These are phyloP conservation scores for Escarpia spicata DNA, from an alignment of 2,888 invertebrate species.

Conservation along the genomic window DNA sequence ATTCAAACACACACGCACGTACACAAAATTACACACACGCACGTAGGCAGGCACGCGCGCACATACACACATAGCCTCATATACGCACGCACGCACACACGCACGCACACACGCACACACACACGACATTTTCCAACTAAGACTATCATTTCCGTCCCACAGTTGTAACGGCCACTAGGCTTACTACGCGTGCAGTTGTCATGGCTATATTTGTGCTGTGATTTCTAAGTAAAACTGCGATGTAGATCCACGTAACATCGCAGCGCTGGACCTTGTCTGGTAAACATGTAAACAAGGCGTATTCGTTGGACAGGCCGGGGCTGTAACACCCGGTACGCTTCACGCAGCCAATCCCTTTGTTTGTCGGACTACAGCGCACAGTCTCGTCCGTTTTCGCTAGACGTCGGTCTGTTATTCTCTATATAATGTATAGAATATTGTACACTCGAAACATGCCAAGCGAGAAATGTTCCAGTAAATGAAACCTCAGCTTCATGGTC, in stretches of 20 bases:
- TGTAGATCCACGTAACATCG: background rate
- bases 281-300: background rate
- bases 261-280: background rate
- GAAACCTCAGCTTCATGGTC: too few species aligned
- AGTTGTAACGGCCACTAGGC: background rate
- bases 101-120: background rate
- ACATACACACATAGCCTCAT: background rate
- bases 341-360: background rate
- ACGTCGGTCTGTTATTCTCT: background rate
- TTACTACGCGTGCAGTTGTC: background rate
- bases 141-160: background rate
- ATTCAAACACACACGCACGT: background rate
- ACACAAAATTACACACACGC: background rate
- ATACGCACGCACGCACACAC: background rate
- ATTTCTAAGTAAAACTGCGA: background rate
- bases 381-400: background rate
- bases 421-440: background rate
- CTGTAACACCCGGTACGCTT: background rate
- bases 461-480: too few species aligned
- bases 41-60: background rate
- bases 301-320: background rate
- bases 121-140: background rate
- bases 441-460: too few species aligned
- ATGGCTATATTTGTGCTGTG: background rate
- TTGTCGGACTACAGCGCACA: background rate